phyloP scores from a whole-genome alignment of 1,140 invertebrate species.

The Drepana arcuata region DNA sequence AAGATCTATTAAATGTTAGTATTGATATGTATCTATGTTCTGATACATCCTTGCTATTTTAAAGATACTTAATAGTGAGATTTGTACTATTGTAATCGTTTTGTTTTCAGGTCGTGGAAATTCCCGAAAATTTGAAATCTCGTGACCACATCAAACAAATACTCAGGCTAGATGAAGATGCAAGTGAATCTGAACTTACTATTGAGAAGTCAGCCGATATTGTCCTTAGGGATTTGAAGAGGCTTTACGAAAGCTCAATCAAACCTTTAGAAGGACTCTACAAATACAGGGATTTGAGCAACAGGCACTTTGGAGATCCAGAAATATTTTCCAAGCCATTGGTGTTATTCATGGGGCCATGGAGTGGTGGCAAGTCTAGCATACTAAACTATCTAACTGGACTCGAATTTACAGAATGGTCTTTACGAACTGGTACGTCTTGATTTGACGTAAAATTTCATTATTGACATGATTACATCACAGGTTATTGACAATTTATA shows the following conservation, averaged over 20 bases:
- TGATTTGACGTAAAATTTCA: slow-evolving; percentile 3
- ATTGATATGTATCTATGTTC: no score
- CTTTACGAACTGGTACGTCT: slow-evolving; percentile 87
- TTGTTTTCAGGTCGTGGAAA: slow-evolving; percentile 77
- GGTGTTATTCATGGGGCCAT: slow-evolving; percentile 94
- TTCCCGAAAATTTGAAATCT: slow-evolving; percentile 83
- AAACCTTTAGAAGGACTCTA: slow-evolving; percentile 92
- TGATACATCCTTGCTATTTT: no score
- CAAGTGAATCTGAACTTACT: slow-evolving; percentile 79
- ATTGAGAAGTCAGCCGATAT: slow-evolving; percentile 82
- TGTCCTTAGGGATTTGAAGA: slow-evolving; percentile 88
- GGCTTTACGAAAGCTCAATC: slow-evolving; percentile 89
- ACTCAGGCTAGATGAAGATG: slow-evolving; percentile 84
- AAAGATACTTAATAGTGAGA: no score
- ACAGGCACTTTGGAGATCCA: slow-evolving; percentile 92
- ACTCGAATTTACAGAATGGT: slow-evolving; percentile 86
- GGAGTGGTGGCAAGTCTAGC: slow-evolving; percentile 95
- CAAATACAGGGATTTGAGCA: slow-evolving; percentile 93
- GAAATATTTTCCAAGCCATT: slow-evolving; percentile 96
- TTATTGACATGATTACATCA: not conserved
- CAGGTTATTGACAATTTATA: slow-evolving; percentile 1
- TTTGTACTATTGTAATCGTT: no score
- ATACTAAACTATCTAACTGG: slow-evolving; percentile 95
- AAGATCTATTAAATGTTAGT: slow-evolving; percentile 74
- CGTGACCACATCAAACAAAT: slow-evolving; percentile 87